Conservation (phyloP, 30 jellyfish, hydroid and myxozoan genomes). For the Euphysa ruthae region DNA sequence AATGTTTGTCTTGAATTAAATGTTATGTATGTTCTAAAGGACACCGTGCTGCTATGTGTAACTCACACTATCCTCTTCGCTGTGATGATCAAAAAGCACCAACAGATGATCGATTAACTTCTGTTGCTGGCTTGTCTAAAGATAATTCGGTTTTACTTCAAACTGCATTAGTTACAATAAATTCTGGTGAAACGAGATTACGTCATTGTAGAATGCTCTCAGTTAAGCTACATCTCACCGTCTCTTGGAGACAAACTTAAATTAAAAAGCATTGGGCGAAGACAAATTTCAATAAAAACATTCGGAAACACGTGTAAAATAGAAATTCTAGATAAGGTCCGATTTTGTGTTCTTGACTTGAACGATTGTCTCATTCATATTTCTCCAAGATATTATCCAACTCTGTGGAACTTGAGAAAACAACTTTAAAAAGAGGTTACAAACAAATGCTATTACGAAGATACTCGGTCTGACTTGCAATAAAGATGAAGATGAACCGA, state of each 20-base stretch:
- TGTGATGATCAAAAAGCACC: too few relatives aligned
- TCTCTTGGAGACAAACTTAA: neutral
- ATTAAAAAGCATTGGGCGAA: neutral
- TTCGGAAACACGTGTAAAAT: neutral
- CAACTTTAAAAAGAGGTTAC: neutral
- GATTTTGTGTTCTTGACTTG: neutral
- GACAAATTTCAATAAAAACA: neutral
- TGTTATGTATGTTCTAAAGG: neutral
- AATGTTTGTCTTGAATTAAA: neutral
- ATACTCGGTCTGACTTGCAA: too few relatives aligned
- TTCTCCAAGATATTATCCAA: too few relatives aligned
- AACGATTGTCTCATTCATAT: too few relatives aligned
- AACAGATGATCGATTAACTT: neutral
- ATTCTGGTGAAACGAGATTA: neutral
- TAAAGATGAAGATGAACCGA: too few relatives aligned
- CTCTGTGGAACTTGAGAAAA: neutral
- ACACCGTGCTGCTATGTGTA: neutral
- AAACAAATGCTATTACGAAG: too few relatives aligned
- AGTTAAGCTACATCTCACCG: neutral
- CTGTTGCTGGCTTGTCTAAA: slow-evolving; percentile 1
- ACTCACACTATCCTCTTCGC: neutral
- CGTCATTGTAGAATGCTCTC: neutral
- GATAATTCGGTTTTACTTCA: neutral
- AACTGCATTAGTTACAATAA: neutral
- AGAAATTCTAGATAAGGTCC: neutral